Conservation (phyloP, 2,888 invertebrate species). For the Ceriagrion tenellum region DNA sequence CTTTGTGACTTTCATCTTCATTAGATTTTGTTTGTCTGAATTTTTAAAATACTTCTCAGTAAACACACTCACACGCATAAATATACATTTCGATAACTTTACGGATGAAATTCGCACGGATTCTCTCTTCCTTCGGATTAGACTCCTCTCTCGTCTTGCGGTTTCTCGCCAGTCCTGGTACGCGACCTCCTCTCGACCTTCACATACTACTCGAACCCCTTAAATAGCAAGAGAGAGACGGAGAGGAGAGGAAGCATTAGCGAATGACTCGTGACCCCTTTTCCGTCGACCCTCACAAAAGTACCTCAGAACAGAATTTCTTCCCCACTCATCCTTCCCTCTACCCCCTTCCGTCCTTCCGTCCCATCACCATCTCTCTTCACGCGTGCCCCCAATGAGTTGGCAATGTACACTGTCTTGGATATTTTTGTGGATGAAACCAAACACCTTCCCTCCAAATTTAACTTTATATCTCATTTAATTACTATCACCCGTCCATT, state of each 20-base stretch:
- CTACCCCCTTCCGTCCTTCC: too few relatives aligned
- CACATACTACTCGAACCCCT: neutral
- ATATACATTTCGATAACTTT: neutral
- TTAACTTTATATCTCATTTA: too few relatives aligned
- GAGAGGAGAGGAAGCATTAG: neutral
- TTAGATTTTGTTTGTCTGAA: too few relatives aligned
- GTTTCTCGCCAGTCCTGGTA: neutral
- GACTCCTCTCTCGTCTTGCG: neutral
- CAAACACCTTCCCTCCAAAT: too few relatives aligned
- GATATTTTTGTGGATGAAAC: too few relatives aligned
- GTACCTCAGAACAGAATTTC: neutral
- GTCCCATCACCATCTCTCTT: too few relatives aligned
- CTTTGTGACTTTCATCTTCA: too few relatives aligned
- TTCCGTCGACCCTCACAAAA: neutral
- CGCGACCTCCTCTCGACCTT: neutral
- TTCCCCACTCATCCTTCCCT: neutral
- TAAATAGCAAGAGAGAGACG: neutral
- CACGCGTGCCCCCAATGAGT: too few relatives aligned
- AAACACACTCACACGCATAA: neutral
- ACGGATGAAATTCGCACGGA: neutral
- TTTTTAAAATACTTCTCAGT: too few relatives aligned
- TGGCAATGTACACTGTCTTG: too few relatives aligned
- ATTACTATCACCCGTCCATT: too few relatives aligned
- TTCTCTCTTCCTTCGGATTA: neutral
- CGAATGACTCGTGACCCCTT: constrained; percentile 39